Base-by-base conservation (phyloP, 2,888 invertebrate genomes). In the Rhamphomyia laevipes region DNA sequence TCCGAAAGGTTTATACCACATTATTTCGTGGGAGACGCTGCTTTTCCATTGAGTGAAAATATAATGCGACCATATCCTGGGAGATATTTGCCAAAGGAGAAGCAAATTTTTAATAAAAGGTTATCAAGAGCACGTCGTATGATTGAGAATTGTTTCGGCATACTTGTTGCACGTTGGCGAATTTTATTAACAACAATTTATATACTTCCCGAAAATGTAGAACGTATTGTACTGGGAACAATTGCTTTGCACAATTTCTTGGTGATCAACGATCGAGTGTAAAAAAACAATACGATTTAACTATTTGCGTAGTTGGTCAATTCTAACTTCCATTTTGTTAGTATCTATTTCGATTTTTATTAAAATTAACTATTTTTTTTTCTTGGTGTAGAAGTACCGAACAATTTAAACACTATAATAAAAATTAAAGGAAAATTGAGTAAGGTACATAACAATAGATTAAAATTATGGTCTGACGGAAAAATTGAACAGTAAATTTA, bases 211-310 rank as follows among this genome's bases (percentile, higher is more conserved):
- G 42, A 47, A 21, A 51, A 49, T 50, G 51, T 40, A 7, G 51
- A 49, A 45, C 50, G 49, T 47, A 31, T 53, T n/a, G 44, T 51
- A 1, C 23, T 49, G n/a, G 47, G 49, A 33, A 48, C 45, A 33
- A 18, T 51, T 15, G 47, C 43, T 4, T 21, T 53, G n/a, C 51
- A 55, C 27, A 53, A 50, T 49, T 55, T 48, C 16, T 18, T 52
- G 23, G 52, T 46, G 48, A 6, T 44, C 2, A 49, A 49, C 15
- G 43, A 50, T 3, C 16, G 17, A 13, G n/a, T n/a, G n/a, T n/a
- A n/a, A n/a, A n/a, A n/a, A n/a, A n/a, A n/a, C n/a, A n/a, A n/a
- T n/a, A n/a, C n/a, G n/a, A n/a, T n/a, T n/a, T n/a, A n/a, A n/a
- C n/a, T n/a, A n/a, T n/a, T n/a, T n/a, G n/a, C n/a, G n/a, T n/a